Evolutionary conservation across 2,888 invertebrate species (phyloP).

Genomic region (Euzetes globulus): DNA sequence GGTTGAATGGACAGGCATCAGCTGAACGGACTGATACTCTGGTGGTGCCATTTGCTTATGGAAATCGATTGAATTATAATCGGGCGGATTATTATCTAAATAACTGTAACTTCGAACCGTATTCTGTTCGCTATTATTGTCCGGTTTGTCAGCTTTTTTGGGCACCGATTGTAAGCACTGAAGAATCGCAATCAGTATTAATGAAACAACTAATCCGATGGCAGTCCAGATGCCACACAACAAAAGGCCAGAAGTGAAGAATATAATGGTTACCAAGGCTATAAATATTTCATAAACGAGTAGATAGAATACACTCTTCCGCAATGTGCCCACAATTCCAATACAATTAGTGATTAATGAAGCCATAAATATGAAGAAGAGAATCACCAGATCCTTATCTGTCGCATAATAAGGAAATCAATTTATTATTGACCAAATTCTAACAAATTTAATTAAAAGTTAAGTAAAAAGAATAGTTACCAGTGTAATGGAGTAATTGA

Average conservation of each 20-base stretch:
- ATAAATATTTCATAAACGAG: neutral
- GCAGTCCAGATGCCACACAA: neutral
- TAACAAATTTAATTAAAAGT: too few relatives aligned
- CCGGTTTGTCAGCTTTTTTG: too few relatives aligned
- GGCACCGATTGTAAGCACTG: too few relatives aligned
- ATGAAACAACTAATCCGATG: neutral
- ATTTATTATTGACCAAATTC: too few relatives aligned
- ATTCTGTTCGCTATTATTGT: too few relatives aligned
- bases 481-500: neutral
- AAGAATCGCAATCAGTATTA: neutral
- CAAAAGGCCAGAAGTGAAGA: neutral
- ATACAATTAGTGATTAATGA: neutral
- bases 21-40: neutral
- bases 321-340: neutral
- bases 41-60: neutral
- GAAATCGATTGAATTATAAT: neutral
- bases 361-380: neutral
- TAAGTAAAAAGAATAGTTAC: too few relatives aligned
- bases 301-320: neutral
- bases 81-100: conserved; percentile 4
- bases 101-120: neutral
- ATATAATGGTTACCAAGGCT: neutral
- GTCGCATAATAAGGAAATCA: neutral
- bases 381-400: neutral
- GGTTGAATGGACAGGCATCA: neutral